Evolutionary conservation across 2,888 invertebrate genomes (phyloP).

Genomic region (Lydus trimaculatus): DNA sequence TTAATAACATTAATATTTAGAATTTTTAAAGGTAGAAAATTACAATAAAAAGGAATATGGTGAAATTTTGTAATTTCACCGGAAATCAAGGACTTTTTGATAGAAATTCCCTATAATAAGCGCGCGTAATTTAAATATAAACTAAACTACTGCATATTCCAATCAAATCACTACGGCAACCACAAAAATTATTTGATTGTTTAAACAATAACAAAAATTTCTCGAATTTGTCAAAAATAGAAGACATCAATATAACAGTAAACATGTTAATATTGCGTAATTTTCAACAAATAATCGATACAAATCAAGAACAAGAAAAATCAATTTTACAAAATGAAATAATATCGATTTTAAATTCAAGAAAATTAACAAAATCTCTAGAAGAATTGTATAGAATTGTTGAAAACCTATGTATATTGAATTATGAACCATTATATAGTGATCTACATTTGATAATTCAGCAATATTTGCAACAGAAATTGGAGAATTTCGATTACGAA

Average conservation of each 20-base stretch:
- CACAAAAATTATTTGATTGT: not conserved
- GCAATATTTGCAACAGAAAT: slow-evolving; percentile 83
- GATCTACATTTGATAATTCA: slow-evolving; percentile 84
- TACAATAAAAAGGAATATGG: no score
- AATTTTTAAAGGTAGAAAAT: no score
- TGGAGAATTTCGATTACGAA: slow-evolving; percentile 85
- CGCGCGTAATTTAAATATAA: no score
- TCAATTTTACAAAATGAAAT: slow-evolving; percentile 88
- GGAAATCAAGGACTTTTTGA: no score
- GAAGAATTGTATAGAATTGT: slow-evolving; percentile 95
- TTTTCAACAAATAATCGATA: not conserved
- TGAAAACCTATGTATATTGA: slow-evolving; percentile 76
- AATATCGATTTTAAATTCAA: slow-evolving; percentile 88
- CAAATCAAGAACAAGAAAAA: slow-evolving; percentile 77
- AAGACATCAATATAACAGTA: no score
- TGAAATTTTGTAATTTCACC: no score
- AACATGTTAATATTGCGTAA: no score
- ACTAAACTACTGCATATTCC: no score
- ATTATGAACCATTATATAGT: slow-evolving; percentile 68
- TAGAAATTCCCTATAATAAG: no score
- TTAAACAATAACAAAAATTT: not conserved
- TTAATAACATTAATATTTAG: no score
- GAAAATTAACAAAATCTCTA: slow-evolving; percentile 82
- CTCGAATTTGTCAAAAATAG: not conserved
- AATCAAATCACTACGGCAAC: not conserved